phyloP scores from a whole-genome alignment of 2,888 invertebrate genomes.

The Campaea margaritaria region DNA sequence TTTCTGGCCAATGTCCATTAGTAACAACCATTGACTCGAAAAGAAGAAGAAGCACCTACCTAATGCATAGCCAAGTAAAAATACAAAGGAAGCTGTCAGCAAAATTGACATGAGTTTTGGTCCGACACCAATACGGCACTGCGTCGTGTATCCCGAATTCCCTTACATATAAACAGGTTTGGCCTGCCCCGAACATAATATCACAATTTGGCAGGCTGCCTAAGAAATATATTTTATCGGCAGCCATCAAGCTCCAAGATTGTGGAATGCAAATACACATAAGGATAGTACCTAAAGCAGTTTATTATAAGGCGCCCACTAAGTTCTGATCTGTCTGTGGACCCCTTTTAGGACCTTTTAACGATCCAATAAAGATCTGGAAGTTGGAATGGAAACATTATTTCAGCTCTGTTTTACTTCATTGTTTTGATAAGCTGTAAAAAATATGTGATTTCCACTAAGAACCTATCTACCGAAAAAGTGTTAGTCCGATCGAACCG shows the following conservation, averaged over 20 bases:
- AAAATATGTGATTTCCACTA: too few species aligned
- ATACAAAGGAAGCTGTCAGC: too few species aligned
- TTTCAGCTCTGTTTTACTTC: too few species aligned
- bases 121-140: not conserved
- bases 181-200: constrained; percentile 21
- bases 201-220: constrained; percentile 38
- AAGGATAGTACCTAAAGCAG: constrained; percentile 2
- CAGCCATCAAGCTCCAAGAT: constrained; percentile 29
- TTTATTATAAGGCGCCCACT: constrained; percentile 10
- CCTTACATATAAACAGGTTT: constrained; percentile 15
- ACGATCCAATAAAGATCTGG: not conserved
- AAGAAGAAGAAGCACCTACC: not conserved
- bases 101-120: constrained; percentile 7
- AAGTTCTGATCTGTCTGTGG: not conserved
- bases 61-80: too few species aligned
- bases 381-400: too few species aligned
- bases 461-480: too few species aligned
- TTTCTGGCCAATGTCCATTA: too few species aligned
- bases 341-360: not conserved
- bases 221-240: constrained; percentile 36
- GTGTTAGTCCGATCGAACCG: too few species aligned
- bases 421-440: too few species aligned
- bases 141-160: constrained; percentile 7
- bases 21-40: too few species aligned
- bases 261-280: constrained; percentile 12